Evolutionary conservation across 2,797 vertebrate genomes (phyloP).

Genomic region (Benthosema pterotum): DNA sequence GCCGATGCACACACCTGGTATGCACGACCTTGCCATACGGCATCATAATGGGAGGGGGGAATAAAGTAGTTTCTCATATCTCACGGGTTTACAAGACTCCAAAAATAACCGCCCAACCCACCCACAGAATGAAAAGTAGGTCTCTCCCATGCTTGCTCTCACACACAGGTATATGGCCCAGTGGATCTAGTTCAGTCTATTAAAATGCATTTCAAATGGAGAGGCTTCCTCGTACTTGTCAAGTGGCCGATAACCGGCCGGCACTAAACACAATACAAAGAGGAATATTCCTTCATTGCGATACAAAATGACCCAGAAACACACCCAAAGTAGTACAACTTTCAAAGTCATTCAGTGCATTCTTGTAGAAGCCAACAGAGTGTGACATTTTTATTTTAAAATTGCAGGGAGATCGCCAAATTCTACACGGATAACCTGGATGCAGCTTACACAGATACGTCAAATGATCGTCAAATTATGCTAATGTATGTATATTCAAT

Average conservation of each 20-base stretch:
- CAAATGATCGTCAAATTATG: too few relatives aligned
- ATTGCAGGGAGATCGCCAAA: too few relatives aligned
- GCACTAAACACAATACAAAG: too few relatives aligned
- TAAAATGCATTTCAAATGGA: conserved; percentile 53
- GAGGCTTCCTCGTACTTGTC: conserved; percentile 51
- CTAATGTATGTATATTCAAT: too few relatives aligned
- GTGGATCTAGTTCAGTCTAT: conserved; percentile 59
- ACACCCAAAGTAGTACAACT: too few relatives aligned
- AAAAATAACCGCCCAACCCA: conserved; percentile 48
- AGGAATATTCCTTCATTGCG: too few relatives aligned
- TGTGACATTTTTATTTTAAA: too few relatives aligned
- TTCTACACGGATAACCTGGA: too few relatives aligned
- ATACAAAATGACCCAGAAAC: too few relatives aligned
- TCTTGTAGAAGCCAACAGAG: too few relatives aligned
- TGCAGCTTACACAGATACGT: too few relatives aligned
- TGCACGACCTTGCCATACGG: conserved; percentile 27
- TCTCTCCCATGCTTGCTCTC: conserved; percentile 29
- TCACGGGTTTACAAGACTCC: conserved; percentile 20
- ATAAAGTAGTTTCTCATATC: conserved; percentile 19
- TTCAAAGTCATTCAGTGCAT: too few relatives aligned
- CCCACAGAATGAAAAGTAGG: conserved; percentile 62
- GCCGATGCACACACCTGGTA: neutral
- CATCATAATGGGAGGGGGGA: conserved; percentile 27
- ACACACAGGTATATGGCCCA: conserved; percentile 21
- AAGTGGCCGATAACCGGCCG: neutral